Evolutionary conservation across 2,113 vertebrate species (phyloP).

Genomic region (Aspiorhynchus laticeps): DNA sequence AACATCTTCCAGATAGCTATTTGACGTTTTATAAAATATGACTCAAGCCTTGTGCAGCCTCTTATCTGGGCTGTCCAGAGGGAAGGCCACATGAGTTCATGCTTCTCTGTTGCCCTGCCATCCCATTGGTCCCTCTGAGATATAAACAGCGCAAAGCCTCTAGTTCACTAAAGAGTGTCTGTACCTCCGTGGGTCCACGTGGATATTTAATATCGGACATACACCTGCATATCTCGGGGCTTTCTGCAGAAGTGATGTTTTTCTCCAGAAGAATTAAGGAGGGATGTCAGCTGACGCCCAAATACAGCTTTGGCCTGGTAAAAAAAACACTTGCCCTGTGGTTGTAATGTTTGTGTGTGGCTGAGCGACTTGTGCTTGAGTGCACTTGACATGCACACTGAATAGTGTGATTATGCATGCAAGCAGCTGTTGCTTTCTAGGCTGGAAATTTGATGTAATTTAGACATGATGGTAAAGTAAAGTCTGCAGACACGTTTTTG

Average conservation of each 20-base stretch:
- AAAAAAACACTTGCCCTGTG: conserved; percentile 30
- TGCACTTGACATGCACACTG: not conserved
- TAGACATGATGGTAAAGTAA: not conserved
- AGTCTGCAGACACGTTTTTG: not conserved
- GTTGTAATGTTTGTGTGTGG: conserved; percentile 20
- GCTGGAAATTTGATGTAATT: not conserved
- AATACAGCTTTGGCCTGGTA: conserved; percentile 74
- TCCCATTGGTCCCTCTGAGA: conserved; percentile 30
- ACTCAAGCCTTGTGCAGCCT: not conserved
- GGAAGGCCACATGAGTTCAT: conserved; percentile 33
- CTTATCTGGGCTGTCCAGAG: conserved; percentile 24
- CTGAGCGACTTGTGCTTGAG: not conserved
- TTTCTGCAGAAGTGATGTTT: conserved; percentile 30
- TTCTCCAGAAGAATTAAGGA: conserved; percentile 76
- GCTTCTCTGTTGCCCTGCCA: not conserved
- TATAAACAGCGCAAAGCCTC: conserved; percentile 23
- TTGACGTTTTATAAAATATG: conserved; percentile 1
- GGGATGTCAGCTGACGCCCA: conserved; percentile 70
- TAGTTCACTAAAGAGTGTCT: not conserved
- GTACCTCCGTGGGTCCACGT: not conserved
- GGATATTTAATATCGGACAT: not conserved
- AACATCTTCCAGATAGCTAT: not conserved
- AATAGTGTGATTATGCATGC: not conserved
- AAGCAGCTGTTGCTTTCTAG: not conserved
- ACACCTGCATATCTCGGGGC: not conserved